phyloP scores from a whole-genome alignment of 2,797 vertebrate genomes.

The Valencia hispanica region DNA sequence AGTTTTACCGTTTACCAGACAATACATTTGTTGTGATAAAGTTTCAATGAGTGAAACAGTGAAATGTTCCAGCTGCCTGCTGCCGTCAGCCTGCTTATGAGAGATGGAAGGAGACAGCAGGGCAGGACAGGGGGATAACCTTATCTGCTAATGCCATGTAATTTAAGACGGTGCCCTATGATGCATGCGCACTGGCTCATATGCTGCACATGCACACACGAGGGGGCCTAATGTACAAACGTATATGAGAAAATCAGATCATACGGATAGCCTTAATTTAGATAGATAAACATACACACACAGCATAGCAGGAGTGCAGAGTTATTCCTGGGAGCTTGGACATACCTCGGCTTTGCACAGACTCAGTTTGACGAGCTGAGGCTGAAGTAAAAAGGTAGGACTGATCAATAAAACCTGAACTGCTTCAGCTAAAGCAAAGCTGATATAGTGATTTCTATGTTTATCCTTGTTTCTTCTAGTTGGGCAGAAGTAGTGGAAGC shows the following conservation, averaged over 20 bases:
- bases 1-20: too few species aligned
- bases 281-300: conserved; percentile 16
- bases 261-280: conserved; percentile 44
- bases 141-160: conserved; percentile 81
- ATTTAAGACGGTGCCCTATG: conserved; percentile 71
- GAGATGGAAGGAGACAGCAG: conserved; percentile 68
- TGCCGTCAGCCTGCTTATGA: conserved; percentile 52
- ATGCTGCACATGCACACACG: conserved; percentile 10
- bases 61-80: conserved; percentile 18
- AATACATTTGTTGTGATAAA: not conserved
- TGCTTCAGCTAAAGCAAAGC: conserved; percentile 8
- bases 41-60: conserved; percentile 38
- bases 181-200: conserved; percentile 45
- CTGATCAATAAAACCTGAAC: conserved; percentile 17
- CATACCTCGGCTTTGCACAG: conserved; percentile 38
- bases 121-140: conserved; percentile 45
- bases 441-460: not conserved
- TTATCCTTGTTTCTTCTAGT: not conserved
- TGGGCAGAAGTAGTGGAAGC: not conserved
- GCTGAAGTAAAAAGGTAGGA: conserved; percentile 73
- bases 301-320: conserved; percentile 11
- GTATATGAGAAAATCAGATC: conserved; percentile 22
- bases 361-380: conserved; percentile 28
- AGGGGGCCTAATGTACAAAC: conserved; percentile 18
- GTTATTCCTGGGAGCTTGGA: conserved; percentile 59